phyloP scores from a whole-genome alignment of 2,888 invertebrate genomes.

The Euspilapteryx auroguttella region DNA sequence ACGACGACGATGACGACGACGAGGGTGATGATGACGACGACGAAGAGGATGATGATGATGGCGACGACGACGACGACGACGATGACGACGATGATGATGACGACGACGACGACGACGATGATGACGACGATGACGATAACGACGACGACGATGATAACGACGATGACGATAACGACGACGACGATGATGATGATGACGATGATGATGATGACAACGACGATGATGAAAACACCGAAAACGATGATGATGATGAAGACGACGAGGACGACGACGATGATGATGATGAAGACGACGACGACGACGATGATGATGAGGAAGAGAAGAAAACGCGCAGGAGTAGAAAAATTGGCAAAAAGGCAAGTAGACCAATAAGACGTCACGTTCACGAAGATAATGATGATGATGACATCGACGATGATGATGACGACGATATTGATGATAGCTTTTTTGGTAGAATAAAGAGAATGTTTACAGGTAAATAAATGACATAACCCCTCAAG shows the following conservation, averaged over 20 bases:
- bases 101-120: constrained; percentile 21
- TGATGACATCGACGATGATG: constrained; percentile 34
- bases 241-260: constrained; percentile 33
- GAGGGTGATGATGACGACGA: constrained; percentile 31
- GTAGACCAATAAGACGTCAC: constrained; percentile 28
- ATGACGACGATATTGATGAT: constrained; percentile 50
- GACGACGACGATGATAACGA: constrained; percentile 20
- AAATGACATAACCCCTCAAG: constrained; percentile 34
- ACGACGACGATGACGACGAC: constrained; percentile 46
- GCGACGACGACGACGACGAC: constrained; percentile 30
- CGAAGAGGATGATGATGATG: constrained; percentile 25
- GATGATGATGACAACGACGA: constrained; percentile 36
- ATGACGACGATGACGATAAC: constrained; percentile 20
- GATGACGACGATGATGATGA: constrained; percentile 27
- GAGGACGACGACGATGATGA: constrained; percentile 18
- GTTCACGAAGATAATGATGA: constrained; percentile 53
- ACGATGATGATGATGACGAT: constrained; percentile 38
- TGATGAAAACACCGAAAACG: constrained; percentile 41
- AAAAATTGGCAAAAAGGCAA: constrained; percentile 26
- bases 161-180: constrained; percentile 37
- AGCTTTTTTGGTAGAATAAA: constrained; percentile 53
- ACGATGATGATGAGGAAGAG: constrained; percentile 34
- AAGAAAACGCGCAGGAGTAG: constrained; percentile 34
- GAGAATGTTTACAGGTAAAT: constrained; percentile 56
- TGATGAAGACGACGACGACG: constrained; percentile 35